These are phyloP conservation scores for Clytia hemisphaerica DNA, from an alignment of 30 jellyfish, hydroid and myxozoan genomes.

Conservation along the genomic window DNA sequence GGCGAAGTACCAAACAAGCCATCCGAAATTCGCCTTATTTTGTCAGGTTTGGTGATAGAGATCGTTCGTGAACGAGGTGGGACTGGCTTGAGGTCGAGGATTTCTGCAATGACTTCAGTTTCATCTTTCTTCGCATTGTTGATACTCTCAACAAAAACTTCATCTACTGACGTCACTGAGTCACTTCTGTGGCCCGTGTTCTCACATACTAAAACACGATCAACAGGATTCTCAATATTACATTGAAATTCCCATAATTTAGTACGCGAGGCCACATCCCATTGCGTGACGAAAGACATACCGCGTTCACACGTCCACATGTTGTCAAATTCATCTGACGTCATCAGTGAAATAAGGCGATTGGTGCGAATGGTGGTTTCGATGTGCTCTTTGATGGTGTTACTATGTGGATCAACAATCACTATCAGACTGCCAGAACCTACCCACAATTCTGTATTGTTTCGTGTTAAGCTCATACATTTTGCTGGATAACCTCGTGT, in stretches of 20 bases:
- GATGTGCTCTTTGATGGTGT: conserved; percentile 34
- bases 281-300: conserved; percentile 54
- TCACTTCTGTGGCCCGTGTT: conserved; percentile 13
- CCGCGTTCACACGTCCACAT: conserved; percentile 63
- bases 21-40: no score
- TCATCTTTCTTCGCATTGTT: no score
- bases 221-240: conserved; percentile 21
- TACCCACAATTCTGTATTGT: conserved; percentile 68
- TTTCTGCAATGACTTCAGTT: no score
- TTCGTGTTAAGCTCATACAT: conserved; percentile 47
- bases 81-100: neutral
- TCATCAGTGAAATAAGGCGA: conserved; percentile 22
- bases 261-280: conserved; percentile 62
- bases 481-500: conserved; percentile 74
- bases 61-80: neutral
- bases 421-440: conserved; percentile 80
- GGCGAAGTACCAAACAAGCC: no score
- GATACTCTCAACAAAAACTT: no score
- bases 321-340: conserved; percentile 55
- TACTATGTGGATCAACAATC: conserved; percentile 31
- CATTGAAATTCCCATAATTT: conserved; percentile 41
- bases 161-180: conserved; percentile 28
- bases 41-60: no score
- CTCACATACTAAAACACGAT: neutral
- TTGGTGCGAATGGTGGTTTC: conserved; percentile 28